These are phyloP conservation scores for Desmophyllum pertusum DNA, from an alignment of 92 coral and sea anemone genomes.

Conservation along the genomic window DNA sequence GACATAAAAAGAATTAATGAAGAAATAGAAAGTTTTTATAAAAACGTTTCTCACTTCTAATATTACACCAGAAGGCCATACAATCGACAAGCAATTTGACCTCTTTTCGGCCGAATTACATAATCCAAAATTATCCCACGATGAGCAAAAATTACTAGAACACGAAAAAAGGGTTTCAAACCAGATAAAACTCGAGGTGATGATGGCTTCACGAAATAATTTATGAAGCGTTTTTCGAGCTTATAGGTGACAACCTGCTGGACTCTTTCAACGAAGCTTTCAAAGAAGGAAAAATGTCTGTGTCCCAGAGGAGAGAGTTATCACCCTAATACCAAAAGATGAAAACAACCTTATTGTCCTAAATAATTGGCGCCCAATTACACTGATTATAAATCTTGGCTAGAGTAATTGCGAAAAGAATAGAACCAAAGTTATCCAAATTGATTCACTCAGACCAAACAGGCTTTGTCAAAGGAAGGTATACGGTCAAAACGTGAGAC, in stretches of 20 bases:
- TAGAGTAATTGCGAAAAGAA: background rate
- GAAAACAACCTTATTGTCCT: background rate
- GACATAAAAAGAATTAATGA: background rate
- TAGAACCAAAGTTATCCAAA: background rate
- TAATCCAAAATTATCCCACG: too few species aligned
- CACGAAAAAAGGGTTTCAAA: too few species aligned
- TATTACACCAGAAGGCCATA: too few species aligned
- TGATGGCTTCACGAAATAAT: background rate
- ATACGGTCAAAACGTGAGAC: background rate
- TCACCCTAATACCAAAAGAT: slow-evolving; percentile 1
- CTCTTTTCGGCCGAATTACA: too few species aligned
- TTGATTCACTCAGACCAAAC: slow-evolving; percentile 10
- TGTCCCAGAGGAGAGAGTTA: slow-evolving; percentile 4
- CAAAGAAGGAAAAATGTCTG: background rate
- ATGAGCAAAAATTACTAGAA: too few species aligned
- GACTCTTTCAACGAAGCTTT: background rate
- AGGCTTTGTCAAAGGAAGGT: background rate
- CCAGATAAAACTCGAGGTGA: background rate
- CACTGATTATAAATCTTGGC: background rate
- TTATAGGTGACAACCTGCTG: background rate
- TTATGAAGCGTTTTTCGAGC: too few species aligned
- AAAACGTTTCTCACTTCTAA: background rate
- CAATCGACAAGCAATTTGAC: too few species aligned
- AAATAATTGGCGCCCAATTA: background rate
- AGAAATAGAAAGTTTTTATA: background rate